Percentiles rank a stretch among this genome's conserved stretches.
Evolutionary conservation across 2,113 vertebrate genomes (phyloP).

Genomic region (Thamnophis sirtalis): DNA sequence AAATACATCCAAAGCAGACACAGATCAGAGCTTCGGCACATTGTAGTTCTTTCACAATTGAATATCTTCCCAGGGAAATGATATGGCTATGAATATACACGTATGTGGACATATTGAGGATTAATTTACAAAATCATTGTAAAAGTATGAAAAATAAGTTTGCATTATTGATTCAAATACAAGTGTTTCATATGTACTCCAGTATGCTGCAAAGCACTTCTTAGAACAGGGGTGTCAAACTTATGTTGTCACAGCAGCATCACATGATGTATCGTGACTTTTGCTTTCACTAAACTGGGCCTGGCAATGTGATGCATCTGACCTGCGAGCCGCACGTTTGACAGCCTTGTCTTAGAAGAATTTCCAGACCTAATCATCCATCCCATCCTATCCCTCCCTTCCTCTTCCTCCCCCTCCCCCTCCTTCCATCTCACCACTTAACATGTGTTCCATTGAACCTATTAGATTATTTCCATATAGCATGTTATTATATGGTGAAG

Average conservation of each 20-base stretch:
- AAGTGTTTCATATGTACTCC: not conserved
- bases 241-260: too few relatives aligned
- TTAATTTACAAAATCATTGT: not conserved
- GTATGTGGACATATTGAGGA: not conserved
- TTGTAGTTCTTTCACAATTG: not conserved
- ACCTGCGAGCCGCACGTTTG: too few relatives aligned
- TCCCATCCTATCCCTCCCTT: not conserved
- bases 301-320: too few relatives aligned
- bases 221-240: not conserved
- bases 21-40: not conserved
- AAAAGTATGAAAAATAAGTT: not conserved
- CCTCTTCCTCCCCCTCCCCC: not conserved
- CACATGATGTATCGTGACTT: too few relatives aligned
- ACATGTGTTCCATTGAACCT: not conserved
- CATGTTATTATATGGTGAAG: not conserved
- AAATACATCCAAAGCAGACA: not conserved
- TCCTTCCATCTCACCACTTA: not conserved
- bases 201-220: not conserved
- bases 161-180: not conserved
- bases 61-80: not conserved
- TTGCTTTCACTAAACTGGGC: too few relatives aligned
- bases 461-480: not conserved
- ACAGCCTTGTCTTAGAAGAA: not conserved
- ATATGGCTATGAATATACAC: not conserved
- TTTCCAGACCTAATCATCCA: not conserved